Base-by-base conservation (phyloP, 2,888 invertebrate species). In the Dryocosmus kuriphilus region DNA sequence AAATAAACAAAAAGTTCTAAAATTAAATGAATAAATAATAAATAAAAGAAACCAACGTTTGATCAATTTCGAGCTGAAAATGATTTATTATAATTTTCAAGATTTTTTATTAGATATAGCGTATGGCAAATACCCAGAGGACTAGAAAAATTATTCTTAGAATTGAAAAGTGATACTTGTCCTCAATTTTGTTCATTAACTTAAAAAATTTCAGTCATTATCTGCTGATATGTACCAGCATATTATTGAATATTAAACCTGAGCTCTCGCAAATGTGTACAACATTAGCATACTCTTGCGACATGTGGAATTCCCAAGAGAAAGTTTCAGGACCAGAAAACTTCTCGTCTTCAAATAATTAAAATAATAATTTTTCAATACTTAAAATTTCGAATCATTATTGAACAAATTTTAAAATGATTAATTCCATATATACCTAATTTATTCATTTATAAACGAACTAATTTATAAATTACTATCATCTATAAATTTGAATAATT, bases 231-330 rank as follows among this genome's bases (percentile, higher is more conserved):
- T 51, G 51, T 51, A 71, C 71, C 71, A 71, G 51, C 51, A 71
- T 71, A 16, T 71, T 51, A 71, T 55, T 71, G 71, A 71, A 71
- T 71, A 71, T 71, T 32, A 71, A 71, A 71, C 30, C 27, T 11
- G 51, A 71, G 46, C 51, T 71, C 27, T 30, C 32, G 71, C 71
- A 71, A 71, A 71, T 71, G 51, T 71, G n/a, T 30, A 71, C 46
- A 24, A 57, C 57, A 57, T 71, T 71, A 51, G 32, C 71, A 71
- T 71, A 71, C 74, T 79, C 78, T 81, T 82, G 78, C 81, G 83
- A 83, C 81, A 83, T 80, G 75, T 80, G 84, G 83, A 86, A 87
- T 86, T 87, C 83, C 87, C 87, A 81, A 83, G 88, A 87, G 88
- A 88, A 88, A 88, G 88, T 88, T 81, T 76, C 78, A 60, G n/a